Conservation (phyloP, 2,888 invertebrate genomes). For the Scelioninae gen. 2 region DNA sequence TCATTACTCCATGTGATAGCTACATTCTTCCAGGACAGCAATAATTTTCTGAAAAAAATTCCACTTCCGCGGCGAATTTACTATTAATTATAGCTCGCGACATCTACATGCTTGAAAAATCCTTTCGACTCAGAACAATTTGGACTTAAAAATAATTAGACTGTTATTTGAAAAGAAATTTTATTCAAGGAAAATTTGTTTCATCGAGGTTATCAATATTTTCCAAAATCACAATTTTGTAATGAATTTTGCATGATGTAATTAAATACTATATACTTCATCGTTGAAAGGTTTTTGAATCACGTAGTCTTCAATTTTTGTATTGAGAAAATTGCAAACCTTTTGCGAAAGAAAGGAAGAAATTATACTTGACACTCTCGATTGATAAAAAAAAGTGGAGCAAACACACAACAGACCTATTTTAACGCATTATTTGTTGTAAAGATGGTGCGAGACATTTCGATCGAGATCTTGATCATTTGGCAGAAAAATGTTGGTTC, state of each 20-base stretch:
- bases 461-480: slow-evolving; percentile 52
- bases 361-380: slow-evolving; percentile 11
- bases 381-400: slow-evolving; percentile 14
- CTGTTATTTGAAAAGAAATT: no score
- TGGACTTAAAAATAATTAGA: no score
- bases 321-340: no score
- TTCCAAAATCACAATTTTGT: no score
- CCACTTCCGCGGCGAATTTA: slow-evolving; percentile 33
- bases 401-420: slow-evolving; percentile 20
- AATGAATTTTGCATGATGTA: no score
- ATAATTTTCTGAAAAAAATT: slow-evolving; percentile 49
- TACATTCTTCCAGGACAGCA: slow-evolving; percentile 41
- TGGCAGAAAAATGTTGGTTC: slow-evolving; percentile 52
- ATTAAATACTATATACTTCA: no score
- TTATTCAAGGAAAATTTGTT: no score
- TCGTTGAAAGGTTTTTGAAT: no score
- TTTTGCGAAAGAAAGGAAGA: no score
- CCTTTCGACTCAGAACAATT: background rate
- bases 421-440: slow-evolving; percentile 52
- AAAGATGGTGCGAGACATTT: slow-evolving; percentile 48
- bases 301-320: no score
- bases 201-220: no score
- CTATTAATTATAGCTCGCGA: slow-evolving; percentile 39
- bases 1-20: slow-evolving; percentile 55
- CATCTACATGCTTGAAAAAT: background rate